phyloP scores from a whole-genome alignment of 2,797 vertebrate species.

The Falco cherrug region DNA sequence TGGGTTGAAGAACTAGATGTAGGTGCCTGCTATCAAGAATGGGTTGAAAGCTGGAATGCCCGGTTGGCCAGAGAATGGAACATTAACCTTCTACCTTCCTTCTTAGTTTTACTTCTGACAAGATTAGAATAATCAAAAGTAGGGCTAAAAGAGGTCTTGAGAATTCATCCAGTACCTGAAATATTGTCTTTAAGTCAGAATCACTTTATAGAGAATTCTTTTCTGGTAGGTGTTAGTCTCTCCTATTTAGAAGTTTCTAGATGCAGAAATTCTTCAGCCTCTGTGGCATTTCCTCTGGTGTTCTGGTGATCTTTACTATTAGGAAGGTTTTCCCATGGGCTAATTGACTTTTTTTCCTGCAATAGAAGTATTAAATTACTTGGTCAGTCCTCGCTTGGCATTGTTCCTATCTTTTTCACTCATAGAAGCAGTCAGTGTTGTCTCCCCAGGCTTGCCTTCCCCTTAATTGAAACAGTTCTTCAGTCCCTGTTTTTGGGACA shows the following conservation, averaged over 20 bases:
- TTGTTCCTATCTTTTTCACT: neutral
- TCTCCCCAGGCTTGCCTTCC: neutral
- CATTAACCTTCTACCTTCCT: neutral
- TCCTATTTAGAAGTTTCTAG: neutral
- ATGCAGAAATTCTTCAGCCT: neutral
- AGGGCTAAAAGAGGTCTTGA: neutral
- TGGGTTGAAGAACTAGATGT: neutral
- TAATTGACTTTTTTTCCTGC: neutral
- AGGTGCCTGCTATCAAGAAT: neutral
- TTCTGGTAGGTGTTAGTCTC: neutral
- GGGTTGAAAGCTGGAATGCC: neutral
- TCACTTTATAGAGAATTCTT: neutral
- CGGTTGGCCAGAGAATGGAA: neutral
- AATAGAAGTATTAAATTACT: neutral
- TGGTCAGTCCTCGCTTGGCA: neutral
- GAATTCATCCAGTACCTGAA: neutral
- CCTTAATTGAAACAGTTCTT: neutral
- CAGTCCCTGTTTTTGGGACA: neutral
- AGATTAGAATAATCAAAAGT: neutral
- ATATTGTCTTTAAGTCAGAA: neutral
- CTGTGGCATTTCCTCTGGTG: neutral
- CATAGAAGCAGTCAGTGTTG: fast-evolving
- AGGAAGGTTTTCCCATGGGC: neutral
- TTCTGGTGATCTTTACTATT: neutral
- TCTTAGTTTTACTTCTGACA: neutral